phyloP scores from a whole-genome alignment of 2,113 vertebrate species.

The Menidia beryllina region DNA sequence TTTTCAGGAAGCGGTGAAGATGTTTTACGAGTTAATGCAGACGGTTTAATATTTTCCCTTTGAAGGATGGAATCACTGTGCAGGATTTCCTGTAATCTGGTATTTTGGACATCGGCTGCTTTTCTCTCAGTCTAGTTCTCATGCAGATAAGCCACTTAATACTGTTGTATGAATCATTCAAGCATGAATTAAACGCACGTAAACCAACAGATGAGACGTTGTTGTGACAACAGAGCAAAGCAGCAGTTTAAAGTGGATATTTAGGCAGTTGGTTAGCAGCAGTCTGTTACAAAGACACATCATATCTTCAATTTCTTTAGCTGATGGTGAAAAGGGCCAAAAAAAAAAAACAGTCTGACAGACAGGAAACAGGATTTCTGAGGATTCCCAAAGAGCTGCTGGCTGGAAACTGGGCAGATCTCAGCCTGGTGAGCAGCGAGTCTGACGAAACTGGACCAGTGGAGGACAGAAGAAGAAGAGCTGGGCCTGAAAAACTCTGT shows the following conservation, averaged over 20 bases:
- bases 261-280: background rate
- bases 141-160: background rate
- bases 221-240: too few species aligned
- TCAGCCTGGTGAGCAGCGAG: background rate
- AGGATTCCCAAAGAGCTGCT: background rate
- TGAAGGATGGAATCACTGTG: background rate
- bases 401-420: background rate
- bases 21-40: too few species aligned
- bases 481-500: background rate
- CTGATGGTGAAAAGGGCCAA: background rate
- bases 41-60: fast-evolving
- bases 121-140: background rate
- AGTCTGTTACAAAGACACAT: background rate
- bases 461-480: background rate
- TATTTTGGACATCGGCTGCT: background rate
- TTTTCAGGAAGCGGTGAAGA: background rate
- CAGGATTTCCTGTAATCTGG: background rate
- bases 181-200: background rate
- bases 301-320: background rate
- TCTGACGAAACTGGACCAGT: background rate
- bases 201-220: background rate
- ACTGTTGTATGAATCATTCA: background rate
- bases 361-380: background rate
- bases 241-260: background rate
- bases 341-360: background rate